A percentile compares a stretch with the other conserved stretches of the same genome.
Evolutionary conservation across 30 jellyfish, hydroid and myxozoan species (phyloP).

Genomic region (Clytia hemisphaerica): DNA sequence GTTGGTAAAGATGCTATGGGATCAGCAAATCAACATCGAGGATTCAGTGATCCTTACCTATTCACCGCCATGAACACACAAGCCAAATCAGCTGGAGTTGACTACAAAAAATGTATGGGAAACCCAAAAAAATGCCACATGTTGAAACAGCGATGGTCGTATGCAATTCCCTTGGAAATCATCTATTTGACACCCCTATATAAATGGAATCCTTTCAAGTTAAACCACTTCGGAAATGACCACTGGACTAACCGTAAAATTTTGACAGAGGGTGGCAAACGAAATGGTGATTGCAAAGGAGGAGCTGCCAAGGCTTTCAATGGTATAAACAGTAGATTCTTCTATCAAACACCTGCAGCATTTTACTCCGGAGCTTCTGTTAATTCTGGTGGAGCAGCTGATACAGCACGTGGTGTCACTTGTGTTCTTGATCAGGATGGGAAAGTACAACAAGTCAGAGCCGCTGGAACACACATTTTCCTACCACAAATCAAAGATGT

Average conservation of each 20-base stretch:
- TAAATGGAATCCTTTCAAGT: slow-evolving; percentile 62
- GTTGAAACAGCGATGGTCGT: slow-evolving; percentile 50
- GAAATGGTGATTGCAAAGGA: slow-evolving; percentile 54
- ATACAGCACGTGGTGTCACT: slow-evolving; percentile 39
- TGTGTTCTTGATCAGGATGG: slow-evolving; percentile 67
- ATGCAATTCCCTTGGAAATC: slow-evolving; percentile 70
- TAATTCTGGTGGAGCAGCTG: slow-evolving; percentile 36
- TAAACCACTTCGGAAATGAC: slow-evolving; percentile 36
- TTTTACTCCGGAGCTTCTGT: slow-evolving; percentile 48
- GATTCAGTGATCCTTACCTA: slow-evolving; percentile 46
- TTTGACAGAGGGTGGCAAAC: slow-evolving; percentile 45
- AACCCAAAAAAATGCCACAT: slow-evolving; percentile 29
- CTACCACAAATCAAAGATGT: slow-evolving; percentile 63
- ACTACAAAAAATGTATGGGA: slow-evolving; percentile 1
- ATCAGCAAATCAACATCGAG: slow-evolving; percentile 17
- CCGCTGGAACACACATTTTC: slow-evolving; percentile 66
- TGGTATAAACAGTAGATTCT: slow-evolving; percentile 48
- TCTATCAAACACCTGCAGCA: slow-evolving; percentile 54
- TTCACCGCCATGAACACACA: slow-evolving; percentile 64
- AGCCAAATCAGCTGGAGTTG: slow-evolving; percentile 26
- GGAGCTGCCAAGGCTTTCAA: slow-evolving; percentile 31
- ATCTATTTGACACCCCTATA: slow-evolving; percentile 63
- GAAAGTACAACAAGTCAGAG: slow-evolving; percentile 31
- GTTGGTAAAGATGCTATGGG: slow-evolving; percentile 74
- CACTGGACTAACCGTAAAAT: not conserved